Evolutionary conservation across 2,888 invertebrate genomes (phyloP).

Genomic region (Cephus nigrinus): DNA sequence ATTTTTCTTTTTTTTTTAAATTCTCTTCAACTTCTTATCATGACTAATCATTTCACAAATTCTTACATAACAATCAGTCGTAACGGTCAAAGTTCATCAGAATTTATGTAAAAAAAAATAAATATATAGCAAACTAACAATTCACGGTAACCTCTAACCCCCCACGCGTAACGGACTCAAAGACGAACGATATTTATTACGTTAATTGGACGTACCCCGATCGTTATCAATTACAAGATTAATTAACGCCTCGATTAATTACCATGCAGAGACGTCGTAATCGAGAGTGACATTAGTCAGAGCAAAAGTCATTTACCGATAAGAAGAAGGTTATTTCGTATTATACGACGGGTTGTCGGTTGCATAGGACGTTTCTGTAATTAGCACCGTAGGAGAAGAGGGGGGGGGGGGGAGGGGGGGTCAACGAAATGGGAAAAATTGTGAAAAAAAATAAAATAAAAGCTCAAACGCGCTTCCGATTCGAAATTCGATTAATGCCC

Average conservation of each 20-base stretch:
- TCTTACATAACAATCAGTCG: neutral
- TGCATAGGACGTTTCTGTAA: neutral
- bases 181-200: neutral
- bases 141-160: neutral
- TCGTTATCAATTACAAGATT: neutral
- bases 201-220: neutral
- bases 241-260: neutral
- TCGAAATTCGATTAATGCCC: neutral
- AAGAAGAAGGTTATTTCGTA: neutral
- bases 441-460: neutral
- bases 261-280: neutral
- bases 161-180: neutral
- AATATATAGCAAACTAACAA: too few species aligned
- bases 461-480: neutral
- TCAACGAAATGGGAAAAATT: neutral
- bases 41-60: too few species aligned
- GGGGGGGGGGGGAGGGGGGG: too few species aligned
- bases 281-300: neutral
- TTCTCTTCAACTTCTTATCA: neutral
- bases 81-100: neutral
- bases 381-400: neutral
- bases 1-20: too few species aligned
- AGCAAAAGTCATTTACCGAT: neutral
- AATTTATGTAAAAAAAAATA: neutral
- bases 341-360: neutral